These are phyloP conservation scores for Maconellicoccus hirsutus DNA, from an alignment of 1,140 invertebrate genomes.

Conservation along the genomic window DNA sequence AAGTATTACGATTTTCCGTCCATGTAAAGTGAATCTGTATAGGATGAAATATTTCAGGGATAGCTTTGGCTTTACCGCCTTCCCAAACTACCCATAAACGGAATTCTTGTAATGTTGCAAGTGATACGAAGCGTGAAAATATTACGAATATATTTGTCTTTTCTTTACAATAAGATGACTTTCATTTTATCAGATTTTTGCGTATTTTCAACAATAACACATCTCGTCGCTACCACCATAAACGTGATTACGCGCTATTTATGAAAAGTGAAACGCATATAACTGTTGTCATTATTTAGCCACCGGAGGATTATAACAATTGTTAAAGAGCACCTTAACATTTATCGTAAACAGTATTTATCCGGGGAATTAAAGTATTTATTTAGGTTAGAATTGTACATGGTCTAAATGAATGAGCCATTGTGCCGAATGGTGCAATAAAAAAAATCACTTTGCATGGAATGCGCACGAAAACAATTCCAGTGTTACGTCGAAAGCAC, in stretches of 20 bases:
- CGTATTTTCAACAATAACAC: slow-evolving; percentile 9
- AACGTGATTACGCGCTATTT: not conserved
- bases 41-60: no score
- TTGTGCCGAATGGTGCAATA: not conserved
- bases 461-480: not conserved
- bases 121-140: not conserved
- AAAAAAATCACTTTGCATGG: not conserved
- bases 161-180: not conserved
- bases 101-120: not conserved
- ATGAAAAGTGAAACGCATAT: slow-evolving; percentile 4
- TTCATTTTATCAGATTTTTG: slow-evolving; percentile 5
- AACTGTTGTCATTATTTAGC: not conserved
- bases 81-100: no score
- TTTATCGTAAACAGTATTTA: not conserved
- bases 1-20: no score
- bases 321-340: not conserved
- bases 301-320: not conserved
- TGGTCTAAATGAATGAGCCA: not conserved
- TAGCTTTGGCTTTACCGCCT: no score
- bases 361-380: slow-evolving; percentile 3
- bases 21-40: no score
- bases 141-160: slow-evolving; percentile 1
- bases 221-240: not conserved
- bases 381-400: not conserved
- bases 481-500: not conserved